Percentiles rank a stretch among this genome's conserved stretches.
These are phyloP conservation scores for Lucifuga dentata DNA, from an alignment of 2,113 vertebrate species.

Conservation along the genomic window DNA sequence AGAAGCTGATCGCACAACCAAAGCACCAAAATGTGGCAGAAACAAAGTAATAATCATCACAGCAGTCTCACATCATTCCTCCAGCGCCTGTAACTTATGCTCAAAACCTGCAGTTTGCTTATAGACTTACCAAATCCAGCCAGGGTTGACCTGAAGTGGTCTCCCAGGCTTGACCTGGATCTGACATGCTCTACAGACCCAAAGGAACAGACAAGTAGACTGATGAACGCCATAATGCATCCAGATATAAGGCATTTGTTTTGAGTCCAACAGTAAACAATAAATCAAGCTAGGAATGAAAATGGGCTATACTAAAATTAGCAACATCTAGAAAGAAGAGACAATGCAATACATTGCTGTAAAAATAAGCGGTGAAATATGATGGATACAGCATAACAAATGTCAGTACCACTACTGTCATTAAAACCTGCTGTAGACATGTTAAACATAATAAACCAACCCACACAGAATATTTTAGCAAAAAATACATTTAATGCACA, in stretches of 20 bases:
- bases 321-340: not conserved
- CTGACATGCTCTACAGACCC: slow-evolving; percentile 62
- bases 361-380: not conserved
- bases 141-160: slow-evolving; percentile 77
- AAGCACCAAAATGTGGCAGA: slow-evolving; percentile 23
- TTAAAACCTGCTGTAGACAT: not conserved
- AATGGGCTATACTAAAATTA: not conserved
- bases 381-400: not conserved
- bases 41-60: not conserved
- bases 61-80: not conserved
- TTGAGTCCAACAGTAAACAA: not conserved
- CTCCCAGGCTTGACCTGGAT: slow-evolving; percentile 62
- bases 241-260: slow-evolving; percentile 1
- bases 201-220: slow-evolving; percentile 43
- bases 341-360: not conserved
- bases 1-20: slow-evolving; percentile 13
- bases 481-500: slow-evolving; percentile 13
- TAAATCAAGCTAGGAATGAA: not conserved
- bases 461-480: not conserved
- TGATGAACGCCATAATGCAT: not conserved
- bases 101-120: not conserved
- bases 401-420: slow-evolving; percentile 3
- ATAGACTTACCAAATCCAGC: slow-evolving; percentile 80
- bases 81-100: no score
- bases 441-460: no score